Evolutionary conservation across 1,140 invertebrate species (phyloP), one percentile per base, ranked within the genome.

Genomic region (Micrasema longulum): DNA sequence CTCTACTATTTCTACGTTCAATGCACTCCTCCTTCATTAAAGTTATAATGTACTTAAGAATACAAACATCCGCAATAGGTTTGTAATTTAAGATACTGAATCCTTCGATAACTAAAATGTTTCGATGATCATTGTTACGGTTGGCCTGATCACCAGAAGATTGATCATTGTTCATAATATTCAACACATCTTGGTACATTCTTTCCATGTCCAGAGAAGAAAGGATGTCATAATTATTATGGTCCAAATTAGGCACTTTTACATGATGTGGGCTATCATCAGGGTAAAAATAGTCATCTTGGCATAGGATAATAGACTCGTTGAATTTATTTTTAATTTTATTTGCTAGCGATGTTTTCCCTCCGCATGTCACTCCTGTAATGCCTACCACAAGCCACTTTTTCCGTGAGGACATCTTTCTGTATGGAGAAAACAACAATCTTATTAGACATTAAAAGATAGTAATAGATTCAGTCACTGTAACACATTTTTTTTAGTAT

Each of bases 161-260:
- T 11, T 11, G 10, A 43, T 62, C 36, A 10, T 62, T 62, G 12
- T 41, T 31, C 6, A 65, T 48, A 1, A 48, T n/a, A 3, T 31
- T 31, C 1, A 83, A 20, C 3, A 92, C 76, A 77, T 92, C 90
- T 5, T 77, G 70, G 63, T 85, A 79, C 91, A 95, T 92, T 75
- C 83, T 84, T 0, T 90, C 82, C 90, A 94, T 94, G 80, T 95
- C 90, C 43, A 95, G 73, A 23, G 91, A 87, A 0, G 88, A 87
- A 14, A 94, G 74, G 2, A 93, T 80, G 74, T 95, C 94, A 85
- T 92, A 95, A 79, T 96, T 95, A 11, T 91, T 88, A 71, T 93
- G 91, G 75, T 91, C 89, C 9, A 95, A 74, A 53, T 88, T 87
- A 10, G 88, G 83, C 55, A 92, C 85, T 57, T 84, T 85, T 9